These are phyloP conservation scores for Felis catus DNA, from an alignment of 2,113 vertebrate genomes.

Conservation along the genomic window F.catus_Fca126_mat1.0 CM031413.1:147654501-147655000, in stretches of 20 bases:
- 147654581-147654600: background rate
- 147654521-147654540: background rate
- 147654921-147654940: too few species aligned
- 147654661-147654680: background rate
- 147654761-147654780: background rate
- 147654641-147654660: background rate
- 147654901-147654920: too few species aligned
- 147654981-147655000: too few species aligned
- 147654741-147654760: conserved; percentile 36
- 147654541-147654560: background rate
- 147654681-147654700: background rate
- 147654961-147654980: too few species aligned
- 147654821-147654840: too few species aligned
- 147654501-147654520: background rate
- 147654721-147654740: background rate
- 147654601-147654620: background rate
- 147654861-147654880: too few species aligned
- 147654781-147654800: background rate
- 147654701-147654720: background rate
- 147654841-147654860: too few species aligned
- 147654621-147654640: background rate
- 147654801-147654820: background rate
- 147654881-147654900: too few species aligned
- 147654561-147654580: background rate
- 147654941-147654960: too few species aligned